Percentiles rank a stretch among this genome's conserved stretches.
Evolutionary conservation across 1,140 invertebrate genomes (phyloP).

Genomic region (Ceratina japonica): DNA sequence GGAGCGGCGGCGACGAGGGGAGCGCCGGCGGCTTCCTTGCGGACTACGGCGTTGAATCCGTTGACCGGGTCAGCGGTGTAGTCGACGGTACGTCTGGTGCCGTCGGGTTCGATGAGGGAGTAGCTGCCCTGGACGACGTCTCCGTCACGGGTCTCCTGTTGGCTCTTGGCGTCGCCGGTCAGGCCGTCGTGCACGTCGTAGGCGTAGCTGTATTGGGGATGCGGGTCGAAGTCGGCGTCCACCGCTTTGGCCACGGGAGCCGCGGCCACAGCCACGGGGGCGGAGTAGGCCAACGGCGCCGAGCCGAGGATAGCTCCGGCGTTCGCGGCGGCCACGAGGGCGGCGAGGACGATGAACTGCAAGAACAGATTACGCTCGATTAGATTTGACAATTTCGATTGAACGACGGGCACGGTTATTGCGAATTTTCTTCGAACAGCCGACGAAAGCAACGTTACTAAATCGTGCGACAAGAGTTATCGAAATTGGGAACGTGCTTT

Average conservation of each 20-base stretch:
- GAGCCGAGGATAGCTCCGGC: conserved; percentile 66
- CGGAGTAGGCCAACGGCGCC: conserved; percentile 57
- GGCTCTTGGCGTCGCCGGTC: conserved; percentile 80
- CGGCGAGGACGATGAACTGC: conserved; percentile 77
- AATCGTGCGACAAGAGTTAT: conserved; percentile 1
- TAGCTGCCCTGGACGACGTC: conserved; percentile 81
- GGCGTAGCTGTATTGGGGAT: conserved; percentile 81
- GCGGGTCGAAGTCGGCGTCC: conserved; percentile 76
- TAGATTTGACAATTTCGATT: too few relatives aligned
- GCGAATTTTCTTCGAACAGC: background rate
- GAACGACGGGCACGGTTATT: too few relatives aligned
- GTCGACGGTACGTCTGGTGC: conserved; percentile 80
- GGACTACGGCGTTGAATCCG: conserved; percentile 82
- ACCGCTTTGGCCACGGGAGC: conserved; percentile 65
- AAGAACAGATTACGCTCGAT: conserved; percentile 18
- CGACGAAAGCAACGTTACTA: conserved; percentile 12
- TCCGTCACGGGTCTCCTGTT: conserved; percentile 80
- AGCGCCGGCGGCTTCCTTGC: conserved; percentile 78
- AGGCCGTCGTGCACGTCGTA: conserved; percentile 80
- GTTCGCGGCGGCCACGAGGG: conserved; percentile 75
- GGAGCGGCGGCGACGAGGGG: conserved; percentile 54
- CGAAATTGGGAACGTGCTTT: conserved; percentile 19
- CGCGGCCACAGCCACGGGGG: conserved; percentile 43
- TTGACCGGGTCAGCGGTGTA: conserved; percentile 81
- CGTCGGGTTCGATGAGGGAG: conserved; percentile 81